Base-by-base conservation (phyloP, 2,113 vertebrate genomes). In the Lucifuga dentata region DNA sequence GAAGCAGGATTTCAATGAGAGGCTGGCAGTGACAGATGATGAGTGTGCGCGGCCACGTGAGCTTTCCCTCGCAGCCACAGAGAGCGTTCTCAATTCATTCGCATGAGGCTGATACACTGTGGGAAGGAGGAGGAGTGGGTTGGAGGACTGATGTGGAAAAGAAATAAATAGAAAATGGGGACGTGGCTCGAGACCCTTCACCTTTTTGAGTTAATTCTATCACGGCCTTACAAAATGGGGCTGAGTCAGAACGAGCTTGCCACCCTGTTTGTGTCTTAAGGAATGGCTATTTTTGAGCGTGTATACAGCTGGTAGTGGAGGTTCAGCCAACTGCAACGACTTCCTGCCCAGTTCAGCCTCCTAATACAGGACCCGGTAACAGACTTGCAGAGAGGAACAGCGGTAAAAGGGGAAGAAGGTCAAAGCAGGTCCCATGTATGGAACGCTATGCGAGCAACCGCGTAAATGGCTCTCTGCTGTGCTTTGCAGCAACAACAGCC, bases 31-130 rank as follows among this genome's bases (percentile, higher is more conserved):
- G 59, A 68, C 67, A 65, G 67, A 79, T 78, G 65, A 61, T 64
- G 64, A 48, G 80, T 71, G 84, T 79, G 84, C 75, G 48, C 67
- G 23, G 46, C 80, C 81, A 85, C 58, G 81, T 80, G 85, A 86
- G 78, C 51, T 3, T 55, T 59, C 46, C 68, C 66, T 56, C 68
- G 41, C 48, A 15, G 40, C 36, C 26, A 24, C 36, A 51, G 53
- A 49, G 24, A 64, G 48, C 41, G 16, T 51, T 57, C 71, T 72
- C 44, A 20, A 50, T 60, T 79, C n/a, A 64, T 43, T 48, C 12
- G 53, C 48, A 75, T 16, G 44, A 75, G 20, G 39, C 63, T 29
- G 65, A 49, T 46, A 8, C 48, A 48, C 44, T 21, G 63, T 11
- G 23, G 38, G 26, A n/a, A n/a, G 38, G 51, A 50, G 29, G 43